Evolutionary conservation across 2,888 invertebrate species (phyloP), one percentile per base, ranked within the genome.

Genomic region (Dyspetes luteomarginatus): DNA sequence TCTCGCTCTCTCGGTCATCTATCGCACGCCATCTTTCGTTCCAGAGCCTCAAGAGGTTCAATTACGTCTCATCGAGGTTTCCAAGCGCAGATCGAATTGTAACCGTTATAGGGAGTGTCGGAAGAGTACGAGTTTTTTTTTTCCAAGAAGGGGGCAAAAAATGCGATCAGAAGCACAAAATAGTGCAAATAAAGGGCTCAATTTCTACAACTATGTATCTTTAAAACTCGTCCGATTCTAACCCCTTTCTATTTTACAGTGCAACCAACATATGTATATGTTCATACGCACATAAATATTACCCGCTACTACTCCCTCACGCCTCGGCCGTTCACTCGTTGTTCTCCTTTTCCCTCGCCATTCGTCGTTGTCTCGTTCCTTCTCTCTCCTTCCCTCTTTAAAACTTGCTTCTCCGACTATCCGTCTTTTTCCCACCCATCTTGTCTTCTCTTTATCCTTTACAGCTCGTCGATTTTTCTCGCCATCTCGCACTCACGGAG

Each of bases 251-350:
- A 48, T 48, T 48, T 17, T 48, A 48, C 19, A 3, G 15, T 17
- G 17, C 48, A 19, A 60, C 22, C 7, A 36, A 12, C 12, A 1
- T 30, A 12, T 19, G 1, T 60, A n/a, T 24, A n/a, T 3, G n/a
- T 17, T 9, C n/a, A 50, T 41, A 48, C 17, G n/a, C n/a, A 15
- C 5, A 17, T 72, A 52, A 30, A 30, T 48, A 67, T 68, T 58
- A 9, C 24, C 15, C 71, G 56, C 28, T 24, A n/a, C 26, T 19
- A 65, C 62, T 60, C 64, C 50, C 48, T 80, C 65, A 67, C n/a
- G n/a, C 65, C 60, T 72, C 80, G 80, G 77, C 71, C 80, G 80
- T 77, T 76, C 79, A 74, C 74, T 79, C 41, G 56, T n/a, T 64
- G 58, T 24, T 55, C 50, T 52, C 58, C 58, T 30, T 76, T 76